Evolutionary conservation across 1,140 invertebrate genomes (phyloP).

Genomic region (Mycetomoellerius zeteki): DNA sequence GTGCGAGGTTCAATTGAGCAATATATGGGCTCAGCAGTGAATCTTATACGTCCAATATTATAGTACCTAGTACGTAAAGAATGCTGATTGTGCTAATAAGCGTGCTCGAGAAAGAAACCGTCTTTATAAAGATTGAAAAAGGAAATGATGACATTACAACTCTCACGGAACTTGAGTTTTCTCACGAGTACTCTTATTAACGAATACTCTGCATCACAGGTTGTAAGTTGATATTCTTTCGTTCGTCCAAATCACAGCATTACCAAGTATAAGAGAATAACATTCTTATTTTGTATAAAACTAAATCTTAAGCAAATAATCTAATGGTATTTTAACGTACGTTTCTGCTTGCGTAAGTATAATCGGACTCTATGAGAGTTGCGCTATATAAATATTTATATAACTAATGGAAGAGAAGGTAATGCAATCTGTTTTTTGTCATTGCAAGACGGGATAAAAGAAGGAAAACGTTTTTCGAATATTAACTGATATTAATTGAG

Average conservation of each 20-base stretch:
- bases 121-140: not conserved
- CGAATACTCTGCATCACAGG: not conserved
- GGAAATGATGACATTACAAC: slow-evolving; percentile 3
- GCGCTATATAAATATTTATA: slow-evolving; percentile 9
- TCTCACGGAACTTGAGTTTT: not conserved
- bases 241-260: slow-evolving; percentile 53
- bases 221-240: slow-evolving; percentile 28
- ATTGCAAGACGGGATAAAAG: not conserved
- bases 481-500: slow-evolving; percentile 36
- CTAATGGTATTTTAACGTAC: slow-evolving; percentile 25
- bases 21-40: slow-evolving; percentile 50
- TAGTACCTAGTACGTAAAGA: slow-evolving; percentile 54
- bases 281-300: slow-evolving; percentile 60
- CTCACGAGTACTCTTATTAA: slow-evolving; percentile 1
- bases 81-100: not conserved
- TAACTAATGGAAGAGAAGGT: not conserved
- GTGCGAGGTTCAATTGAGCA: slow-evolving; percentile 61
- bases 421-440: slow-evolving; percentile 2
- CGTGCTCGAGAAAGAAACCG: not conserved
- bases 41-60: slow-evolving; percentile 76
- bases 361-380: not conserved
- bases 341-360: slow-evolving; percentile 16
- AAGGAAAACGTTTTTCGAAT: not conserved
- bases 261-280: slow-evolving; percentile 2
- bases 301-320: slow-evolving; percentile 20